phyloP scores from a whole-genome alignment of 2,113 vertebrate species.

The Malurus alboscapulatus region DNA sequence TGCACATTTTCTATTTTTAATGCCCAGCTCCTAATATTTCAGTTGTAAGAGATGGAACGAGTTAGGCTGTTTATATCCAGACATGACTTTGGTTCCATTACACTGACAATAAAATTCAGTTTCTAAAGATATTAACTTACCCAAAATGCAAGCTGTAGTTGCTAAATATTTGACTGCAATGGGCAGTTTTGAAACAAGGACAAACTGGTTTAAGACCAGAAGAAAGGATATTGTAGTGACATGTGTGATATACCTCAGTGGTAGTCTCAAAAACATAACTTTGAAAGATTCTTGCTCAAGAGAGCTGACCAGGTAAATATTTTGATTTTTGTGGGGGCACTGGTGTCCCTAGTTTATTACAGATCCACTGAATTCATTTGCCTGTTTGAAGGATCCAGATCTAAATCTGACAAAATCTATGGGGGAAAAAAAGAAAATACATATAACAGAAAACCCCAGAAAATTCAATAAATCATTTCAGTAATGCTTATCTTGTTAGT shows the following conservation, averaged over 20 bases:
- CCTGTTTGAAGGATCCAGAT: not conserved
- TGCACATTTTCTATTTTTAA: not conserved
- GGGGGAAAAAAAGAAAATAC: fast-evolving
- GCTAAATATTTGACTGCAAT: not conserved
- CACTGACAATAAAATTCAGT: not conserved
- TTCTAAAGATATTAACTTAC: not conserved
- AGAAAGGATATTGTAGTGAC: not conserved
- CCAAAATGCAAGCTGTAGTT: not conserved
- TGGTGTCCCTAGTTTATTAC: not conserved
- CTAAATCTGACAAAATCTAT: not conserved
- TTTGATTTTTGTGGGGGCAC: not conserved
- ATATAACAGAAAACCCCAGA: not conserved
- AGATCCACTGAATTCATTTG: not conserved
- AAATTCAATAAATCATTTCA: not conserved
- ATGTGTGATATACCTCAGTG: not conserved
- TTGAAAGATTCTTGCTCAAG: not conserved
- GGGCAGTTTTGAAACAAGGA: not conserved
- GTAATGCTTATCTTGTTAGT: not conserved
- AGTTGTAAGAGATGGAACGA: not conserved
- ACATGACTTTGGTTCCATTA: not conserved
- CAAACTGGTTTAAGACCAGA: not conserved
- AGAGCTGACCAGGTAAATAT: not conserved
- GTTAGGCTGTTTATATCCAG: not conserved
- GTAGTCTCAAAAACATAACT: not conserved
- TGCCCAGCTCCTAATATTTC: not conserved